Conservation (phyloP, 2,888 invertebrate species). For the Caenorhabditis sulstoni region DNA sequence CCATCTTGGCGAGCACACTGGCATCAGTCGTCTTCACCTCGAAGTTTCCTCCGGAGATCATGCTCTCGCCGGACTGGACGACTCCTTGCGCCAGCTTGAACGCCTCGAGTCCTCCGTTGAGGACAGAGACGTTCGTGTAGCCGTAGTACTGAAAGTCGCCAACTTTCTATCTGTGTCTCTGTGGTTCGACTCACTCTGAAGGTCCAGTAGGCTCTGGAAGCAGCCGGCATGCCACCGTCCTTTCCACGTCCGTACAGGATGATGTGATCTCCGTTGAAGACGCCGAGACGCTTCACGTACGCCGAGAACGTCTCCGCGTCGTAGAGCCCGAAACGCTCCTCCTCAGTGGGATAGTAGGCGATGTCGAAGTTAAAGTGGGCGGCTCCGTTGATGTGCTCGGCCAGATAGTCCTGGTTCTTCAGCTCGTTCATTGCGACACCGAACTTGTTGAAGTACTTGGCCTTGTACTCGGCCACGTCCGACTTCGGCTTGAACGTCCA, state of each 20-base stretch:
- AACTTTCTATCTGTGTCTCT: neutral
- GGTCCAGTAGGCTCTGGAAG: constrained; percentile 70
- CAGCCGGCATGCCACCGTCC: constrained; percentile 71
- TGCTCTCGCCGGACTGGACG: constrained; percentile 52
- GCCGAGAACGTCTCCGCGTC: constrained; percentile 69
- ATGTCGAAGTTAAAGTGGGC: constrained; percentile 73
- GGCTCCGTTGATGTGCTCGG: constrained; percentile 70
- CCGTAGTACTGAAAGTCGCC: constrained; percentile 65
- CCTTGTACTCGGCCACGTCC: constrained; percentile 63
- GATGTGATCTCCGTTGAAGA: constrained; percentile 70
- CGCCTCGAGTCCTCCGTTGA: constrained; percentile 73
- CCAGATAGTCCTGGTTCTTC: constrained; percentile 59
- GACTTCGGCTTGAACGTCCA: constrained; percentile 58
- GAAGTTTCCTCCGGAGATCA: constrained; percentile 56
- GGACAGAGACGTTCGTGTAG: constrained; percentile 58
- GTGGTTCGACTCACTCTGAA: constrained; percentile 58
- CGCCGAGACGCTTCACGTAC: constrained; percentile 71
- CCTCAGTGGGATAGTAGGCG: constrained; percentile 71
- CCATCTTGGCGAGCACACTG: constrained; percentile 35
- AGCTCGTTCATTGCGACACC: constrained; percentile 64
- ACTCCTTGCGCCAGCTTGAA: constrained; percentile 58
- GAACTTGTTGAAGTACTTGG: constrained; percentile 70
- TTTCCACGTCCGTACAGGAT: constrained; percentile 70
- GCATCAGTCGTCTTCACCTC: constrained; percentile 44
- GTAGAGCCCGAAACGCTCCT: constrained; percentile 69